Percentiles rank a stretch among this genome's conserved stretches.
Evolutionary conservation across 1,140 invertebrate species (phyloP).

Genomic region (Zaprionus ghesquierei): DNA sequence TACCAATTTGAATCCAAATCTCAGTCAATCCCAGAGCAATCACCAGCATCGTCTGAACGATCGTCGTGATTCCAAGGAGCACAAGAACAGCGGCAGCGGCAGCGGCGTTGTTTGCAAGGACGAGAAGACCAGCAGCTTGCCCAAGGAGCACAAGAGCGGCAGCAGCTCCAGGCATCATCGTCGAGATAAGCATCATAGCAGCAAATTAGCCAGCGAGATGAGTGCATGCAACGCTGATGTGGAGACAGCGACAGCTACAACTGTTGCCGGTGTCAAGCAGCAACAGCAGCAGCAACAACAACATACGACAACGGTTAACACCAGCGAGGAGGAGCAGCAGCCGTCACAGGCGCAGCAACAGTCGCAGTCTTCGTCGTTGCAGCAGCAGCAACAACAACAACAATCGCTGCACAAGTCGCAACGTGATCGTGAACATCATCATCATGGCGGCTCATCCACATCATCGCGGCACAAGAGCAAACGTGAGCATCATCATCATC

Average conservation of each 20-base stretch:
- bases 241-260: slow-evolving; percentile 12
- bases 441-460: slow-evolving; percentile 57
- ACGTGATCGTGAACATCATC: slow-evolving; percentile 53
- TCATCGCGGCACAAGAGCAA: slow-evolving; percentile 69
- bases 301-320: slow-evolving; percentile 37
- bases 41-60: slow-evolving; percentile 83
- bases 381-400: slow-evolving; percentile 38
- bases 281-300: slow-evolving; percentile 39
- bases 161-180: slow-evolving; percentile 65
- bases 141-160: slow-evolving; percentile 47
- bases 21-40: slow-evolving; percentile 17
- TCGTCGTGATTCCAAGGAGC: slow-evolving; percentile 89
- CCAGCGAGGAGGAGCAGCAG: slow-evolving; percentile 64
- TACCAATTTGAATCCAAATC: slow-evolving; percentile 27
- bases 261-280: slow-evolving; percentile 12
- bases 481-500: slow-evolving; percentile 73
- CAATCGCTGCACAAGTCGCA: slow-evolving; percentile 12
- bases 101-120: slow-evolving; percentile 45
- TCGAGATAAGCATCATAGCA: slow-evolving; percentile 60
- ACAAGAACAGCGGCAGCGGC: slow-evolving; percentile 51
- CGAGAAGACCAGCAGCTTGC: slow-evolving; percentile 44
- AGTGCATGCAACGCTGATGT: slow-evolving; percentile 3
- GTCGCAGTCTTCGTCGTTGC: slow-evolving; percentile 1
- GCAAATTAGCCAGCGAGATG: slow-evolving; percentile 31
- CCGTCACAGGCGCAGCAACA: slow-evolving; percentile 24